These are phyloP conservation scores for Carpatolechia fugitivella DNA, from an alignment of 2,888 invertebrate genomes.

Conservation along the genomic window DNA sequence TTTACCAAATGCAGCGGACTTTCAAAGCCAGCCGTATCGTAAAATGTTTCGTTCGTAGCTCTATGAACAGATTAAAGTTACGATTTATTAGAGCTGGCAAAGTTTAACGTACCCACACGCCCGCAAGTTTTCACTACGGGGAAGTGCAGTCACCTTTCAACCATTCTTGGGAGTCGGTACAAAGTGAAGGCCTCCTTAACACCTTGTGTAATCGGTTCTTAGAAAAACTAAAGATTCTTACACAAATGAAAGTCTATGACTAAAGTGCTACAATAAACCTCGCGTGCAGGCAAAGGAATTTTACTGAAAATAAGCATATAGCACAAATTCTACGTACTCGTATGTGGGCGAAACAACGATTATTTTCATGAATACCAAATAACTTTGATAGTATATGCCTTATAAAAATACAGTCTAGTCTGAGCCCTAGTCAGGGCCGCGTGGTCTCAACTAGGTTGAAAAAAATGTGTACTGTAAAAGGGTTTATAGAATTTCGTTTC, in stretches of 20 bases:
- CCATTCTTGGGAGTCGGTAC: conserved; percentile 27
- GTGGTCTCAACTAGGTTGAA: not conserved
- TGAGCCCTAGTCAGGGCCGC: conserved; percentile 1
- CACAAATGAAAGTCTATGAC: not conserved
- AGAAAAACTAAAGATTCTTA: not conserved
- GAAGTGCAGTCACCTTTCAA: conserved; percentile 70
- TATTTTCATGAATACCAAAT: conserved; percentile 10
- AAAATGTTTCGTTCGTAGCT: conserved; percentile 32
- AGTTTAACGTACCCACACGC: conserved; percentile 48
- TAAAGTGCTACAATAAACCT: not conserved
- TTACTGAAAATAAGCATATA: not conserved
- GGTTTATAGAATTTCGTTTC: not conserved
- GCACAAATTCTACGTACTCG: not conserved
- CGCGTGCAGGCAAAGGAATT: conserved; percentile 1
- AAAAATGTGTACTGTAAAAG: not conserved
- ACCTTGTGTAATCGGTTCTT: not conserved
- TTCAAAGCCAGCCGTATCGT: conserved; percentile 1
- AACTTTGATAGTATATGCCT: not conserved
- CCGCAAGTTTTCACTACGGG: conserved; percentile 45
- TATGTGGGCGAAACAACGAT: conserved; percentile 3
- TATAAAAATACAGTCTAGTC: conserved; percentile 9
- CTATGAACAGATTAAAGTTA: conserved; percentile 47
- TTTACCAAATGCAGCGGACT: not conserved
- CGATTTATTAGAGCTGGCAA: conserved; percentile 41
- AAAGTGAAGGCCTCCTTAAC: conserved; percentile 12